A percentile compares a stretch with the other conserved stretches of the same genome.
Evolutionary conservation across 2,888 invertebrate species (phyloP).

Genomic region (Melolontha melolontha): DNA sequence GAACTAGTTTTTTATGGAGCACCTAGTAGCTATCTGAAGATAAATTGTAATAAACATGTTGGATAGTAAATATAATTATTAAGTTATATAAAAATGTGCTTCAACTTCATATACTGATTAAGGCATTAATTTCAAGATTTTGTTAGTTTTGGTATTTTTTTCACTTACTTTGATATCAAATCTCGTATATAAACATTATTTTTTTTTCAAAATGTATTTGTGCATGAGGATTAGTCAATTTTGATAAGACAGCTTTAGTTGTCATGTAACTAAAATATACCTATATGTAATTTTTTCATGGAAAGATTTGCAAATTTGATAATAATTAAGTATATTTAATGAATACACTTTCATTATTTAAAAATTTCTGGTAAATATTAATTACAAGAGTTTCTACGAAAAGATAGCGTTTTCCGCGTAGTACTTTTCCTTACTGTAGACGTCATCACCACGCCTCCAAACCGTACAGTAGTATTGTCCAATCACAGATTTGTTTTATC

Average conservation of each 20-base stretch:
- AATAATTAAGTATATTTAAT: no score
- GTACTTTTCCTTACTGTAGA: neutral
- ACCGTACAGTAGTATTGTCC: neutral
- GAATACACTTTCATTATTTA: no score
- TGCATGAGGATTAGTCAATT: conserved; percentile 10
- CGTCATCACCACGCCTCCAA: conserved; percentile 31
- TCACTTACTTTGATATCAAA: neutral
- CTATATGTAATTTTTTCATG: neutral
- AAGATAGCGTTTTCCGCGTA: neutral
- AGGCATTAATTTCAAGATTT: no score
- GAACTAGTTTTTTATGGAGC: no score
- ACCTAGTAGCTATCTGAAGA: no score
- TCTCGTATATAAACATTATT: conserved; percentile 8
- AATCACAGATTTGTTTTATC: conserved; percentile 5
- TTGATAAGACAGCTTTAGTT: conserved; percentile 15
- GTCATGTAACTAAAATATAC: neutral
- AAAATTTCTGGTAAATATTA: no score
- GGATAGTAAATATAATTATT: no score
- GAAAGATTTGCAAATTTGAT: no score
- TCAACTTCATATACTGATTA: no score
- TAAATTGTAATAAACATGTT: no score
- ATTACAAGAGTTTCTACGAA: neutral
- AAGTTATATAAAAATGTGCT: no score
- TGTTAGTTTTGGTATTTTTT: neutral
- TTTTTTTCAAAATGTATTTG: neutral